Base-by-base conservation (phyloP, 2,113 vertebrate species). In the Oostethus manadensis region DNA sequence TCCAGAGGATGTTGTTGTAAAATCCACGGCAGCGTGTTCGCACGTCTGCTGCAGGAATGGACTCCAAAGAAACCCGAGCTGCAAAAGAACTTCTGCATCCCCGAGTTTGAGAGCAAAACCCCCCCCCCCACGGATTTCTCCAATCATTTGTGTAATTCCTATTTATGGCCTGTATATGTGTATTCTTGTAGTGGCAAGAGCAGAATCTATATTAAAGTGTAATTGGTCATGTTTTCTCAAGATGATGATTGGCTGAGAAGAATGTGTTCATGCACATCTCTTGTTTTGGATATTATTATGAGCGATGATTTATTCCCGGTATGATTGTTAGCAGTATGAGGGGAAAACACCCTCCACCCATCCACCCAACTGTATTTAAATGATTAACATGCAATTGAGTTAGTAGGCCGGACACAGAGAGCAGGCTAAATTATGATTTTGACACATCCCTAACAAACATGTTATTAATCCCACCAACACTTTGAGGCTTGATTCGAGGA, bases 111-210 rank as follows among this genome's bases (percentile, higher is more conserved):
- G 64, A 67, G 84, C 66, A 75, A n/a, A n/a, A n/a, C n/a, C n/a
- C n/a, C n/a, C n/a, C n/a, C n/a, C n/a, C n/a, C n/a, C 81, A 78
- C 79, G 89, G 83, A 92, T 86, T 85, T 90, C 88, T 93, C 81
- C 89, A 91, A 93, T 94, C 90, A 92, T 95, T 94, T 94, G 91
- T 95, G 94, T 92, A 92, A 88, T 91, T 89, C 91, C 95, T 97
- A 98, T 98, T 98, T 98, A 98, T 98, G 93, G 88, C 92, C 92
- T 92, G 91, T 94, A 92, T 92, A 92, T 94, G 92, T 98, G 93
- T 95, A 89, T 92, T 93, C 92, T 93, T 95, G 90, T 91, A 89
- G 85, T 85, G 89, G 89, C 87, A 88, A 90, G 90, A 89, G 87
- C 91, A 94, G 90, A 91, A 89, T 92, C 90, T 95, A 89, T 93